Percentiles rank a stretch among this genome's conserved stretches.
Conservation (phyloP, 2,888 invertebrate genomes). For the Pristionchus entomophagus region DNA sequence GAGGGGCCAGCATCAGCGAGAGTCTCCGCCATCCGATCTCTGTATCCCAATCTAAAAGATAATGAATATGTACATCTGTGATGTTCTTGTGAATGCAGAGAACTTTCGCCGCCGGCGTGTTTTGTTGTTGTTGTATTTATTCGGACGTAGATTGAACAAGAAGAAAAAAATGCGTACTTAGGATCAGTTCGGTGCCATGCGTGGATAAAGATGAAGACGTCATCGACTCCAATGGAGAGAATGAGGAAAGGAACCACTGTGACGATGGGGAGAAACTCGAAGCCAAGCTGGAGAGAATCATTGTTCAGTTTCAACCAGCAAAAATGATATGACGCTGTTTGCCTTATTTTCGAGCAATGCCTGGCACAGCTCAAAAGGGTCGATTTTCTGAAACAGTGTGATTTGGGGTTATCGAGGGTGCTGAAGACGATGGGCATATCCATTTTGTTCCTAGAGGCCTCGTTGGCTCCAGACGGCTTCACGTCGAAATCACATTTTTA, state of each 20-base stretch:
- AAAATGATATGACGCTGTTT: not conserved
- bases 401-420: too few relatives aligned
- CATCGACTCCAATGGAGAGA: slow-evolving; percentile 75
- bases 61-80: not conserved
- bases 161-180: slow-evolving; percentile 49
- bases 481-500: too few relatives aligned
- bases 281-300: slow-evolving; percentile 69
- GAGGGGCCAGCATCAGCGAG: slow-evolving; percentile 75
- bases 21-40: slow-evolving; percentile 68
- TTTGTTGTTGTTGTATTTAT: too few relatives aligned
- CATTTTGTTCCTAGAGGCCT: too few relatives aligned
- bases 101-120: too few relatives aligned
- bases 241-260: slow-evolving; percentile 75
- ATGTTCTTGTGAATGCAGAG: too few relatives aligned
- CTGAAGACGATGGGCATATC: too few relatives aligned
- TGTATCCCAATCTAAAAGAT: slow-evolving; percentile 41
- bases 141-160: not conserved
- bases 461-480: too few relatives aligned
- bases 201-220: slow-evolving; percentile 75
- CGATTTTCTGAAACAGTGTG: too few relatives aligned
- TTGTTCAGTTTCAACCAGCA: too few relatives aligned
- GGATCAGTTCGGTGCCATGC: slow-evolving; percentile 71
- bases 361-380: too few relatives aligned
- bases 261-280: slow-evolving; percentile 74
- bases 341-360: too few relatives aligned